Percentiles rank a stretch among this genome's conserved stretches.
Conservation (phyloP, 2,888 invertebrate genomes). For the Schizaphis graminum region DNA sequence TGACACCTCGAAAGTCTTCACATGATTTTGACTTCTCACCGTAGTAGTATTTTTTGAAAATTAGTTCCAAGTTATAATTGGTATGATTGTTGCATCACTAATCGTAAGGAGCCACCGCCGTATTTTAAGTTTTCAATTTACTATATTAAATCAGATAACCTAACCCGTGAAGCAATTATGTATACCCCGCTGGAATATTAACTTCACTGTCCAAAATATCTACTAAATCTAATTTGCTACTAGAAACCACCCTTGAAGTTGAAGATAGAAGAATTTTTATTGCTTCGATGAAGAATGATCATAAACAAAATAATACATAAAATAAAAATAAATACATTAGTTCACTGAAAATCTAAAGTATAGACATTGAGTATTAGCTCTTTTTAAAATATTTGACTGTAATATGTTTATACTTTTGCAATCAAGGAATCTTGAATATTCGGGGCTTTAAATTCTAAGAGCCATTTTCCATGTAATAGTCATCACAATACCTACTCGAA, state of each 20-base stretch:
- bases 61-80: neutral
- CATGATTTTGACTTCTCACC: neutral
- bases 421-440: too few relatives aligned
- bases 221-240: neutral
- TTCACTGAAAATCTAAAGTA: neutral
- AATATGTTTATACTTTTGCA: too few relatives aligned
- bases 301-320: neutral
- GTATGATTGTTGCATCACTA: neutral
- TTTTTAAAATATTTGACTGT: too few relatives aligned
- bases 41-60: neutral
- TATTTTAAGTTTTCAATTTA: neutral
- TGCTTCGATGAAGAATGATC: neutral
- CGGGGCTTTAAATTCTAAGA: too few relatives aligned
- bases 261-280: neutral
- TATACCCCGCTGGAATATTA: neutral
- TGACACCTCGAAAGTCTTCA: neutral
- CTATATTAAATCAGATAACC: neutral
- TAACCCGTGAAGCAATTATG: neutral
- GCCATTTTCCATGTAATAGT: too few relatives aligned
- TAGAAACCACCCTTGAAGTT: neutral
- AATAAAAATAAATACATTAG: neutral
- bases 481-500: neutral
- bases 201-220: neutral
- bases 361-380: too few relatives aligned
- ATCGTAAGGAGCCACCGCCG: neutral